These are phyloP conservation scores for Campylorhamphus procurvoides DNA, from an alignment of 2,113 vertebrate genomes.

Conservation along the genomic window DNA sequence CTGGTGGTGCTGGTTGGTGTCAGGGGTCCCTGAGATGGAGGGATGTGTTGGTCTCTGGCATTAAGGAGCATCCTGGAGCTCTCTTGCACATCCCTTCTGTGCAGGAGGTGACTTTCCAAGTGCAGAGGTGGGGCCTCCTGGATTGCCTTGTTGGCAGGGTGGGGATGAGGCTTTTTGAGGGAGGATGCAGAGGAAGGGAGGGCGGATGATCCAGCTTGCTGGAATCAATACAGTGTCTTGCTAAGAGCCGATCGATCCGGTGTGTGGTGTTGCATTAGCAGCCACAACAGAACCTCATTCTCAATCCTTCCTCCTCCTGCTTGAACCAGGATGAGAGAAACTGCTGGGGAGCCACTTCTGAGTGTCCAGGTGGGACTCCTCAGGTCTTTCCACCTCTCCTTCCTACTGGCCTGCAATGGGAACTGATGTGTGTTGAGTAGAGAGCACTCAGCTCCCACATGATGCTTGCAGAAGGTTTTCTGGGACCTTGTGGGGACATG, in stretches of 20 bases:
- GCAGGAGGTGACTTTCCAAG: neutral
- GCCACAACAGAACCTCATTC: neutral
- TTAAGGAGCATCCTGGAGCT: neutral
- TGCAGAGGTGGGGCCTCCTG: fast-evolving
- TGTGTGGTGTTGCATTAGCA: neutral
- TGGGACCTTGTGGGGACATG: neutral
- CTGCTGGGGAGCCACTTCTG: neutral
- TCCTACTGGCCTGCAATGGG: neutral
- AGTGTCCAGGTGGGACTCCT: neutral
- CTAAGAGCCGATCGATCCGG: neutral
- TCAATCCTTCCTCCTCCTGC: neutral
- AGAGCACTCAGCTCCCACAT: neutral
- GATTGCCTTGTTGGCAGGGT: fast-evolving
- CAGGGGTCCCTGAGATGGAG: fast-evolving
- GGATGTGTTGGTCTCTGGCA: fast-evolving
- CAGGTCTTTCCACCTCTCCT: neutral
- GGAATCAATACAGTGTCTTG: neutral
- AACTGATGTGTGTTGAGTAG: neutral
- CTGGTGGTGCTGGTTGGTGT: neutral
- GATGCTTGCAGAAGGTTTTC: neutral
- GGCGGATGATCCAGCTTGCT: fast-evolving
- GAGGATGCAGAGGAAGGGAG: neutral
- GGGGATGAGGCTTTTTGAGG: neutral
- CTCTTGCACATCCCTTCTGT: fast-evolving
- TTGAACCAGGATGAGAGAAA: neutral